phyloP scores from a whole-genome alignment of 2,113 vertebrate genomes.

The Apteryx owenii region DNA sequence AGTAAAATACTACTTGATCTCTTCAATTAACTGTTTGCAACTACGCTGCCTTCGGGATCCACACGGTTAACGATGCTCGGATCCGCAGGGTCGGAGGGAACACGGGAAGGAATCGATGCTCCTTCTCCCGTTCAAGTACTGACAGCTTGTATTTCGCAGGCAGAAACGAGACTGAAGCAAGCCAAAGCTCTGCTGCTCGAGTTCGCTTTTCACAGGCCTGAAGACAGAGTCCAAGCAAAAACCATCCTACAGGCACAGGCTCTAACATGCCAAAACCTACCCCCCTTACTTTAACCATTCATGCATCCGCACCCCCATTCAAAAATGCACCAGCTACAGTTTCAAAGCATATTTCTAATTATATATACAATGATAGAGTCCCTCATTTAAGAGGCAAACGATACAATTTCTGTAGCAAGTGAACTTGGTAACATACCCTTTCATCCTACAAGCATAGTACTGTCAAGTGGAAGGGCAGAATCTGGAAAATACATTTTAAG shows the following conservation, averaged over 20 bases:
- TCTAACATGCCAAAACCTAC: constrained; percentile 10
- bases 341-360: background rate
- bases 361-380: background rate
- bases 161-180: constrained; percentile 67
- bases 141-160: constrained; percentile 75
- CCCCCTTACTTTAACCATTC: background rate
- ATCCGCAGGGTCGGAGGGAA: constrained; percentile 40
- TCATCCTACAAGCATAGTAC: background rate
- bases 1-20: constrained; percentile 35
- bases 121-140: constrained; percentile 71
- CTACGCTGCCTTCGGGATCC: constrained; percentile 46
- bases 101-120: constrained; percentile 71
- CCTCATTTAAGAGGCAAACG: background rate
- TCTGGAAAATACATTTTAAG: background rate
- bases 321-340: background rate
- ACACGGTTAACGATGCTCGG: constrained; percentile 71
- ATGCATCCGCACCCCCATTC: background rate
- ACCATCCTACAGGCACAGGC: constrained; percentile 53
- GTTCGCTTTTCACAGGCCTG: constrained; percentile 44
- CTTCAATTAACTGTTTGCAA: constrained; percentile 69
- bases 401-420: background rate
- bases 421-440: background rate
- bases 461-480: background rate
- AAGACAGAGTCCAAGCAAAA: constrained; percentile 38
- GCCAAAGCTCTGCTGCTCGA: constrained; percentile 40